These are phyloP conservation scores for Folsomia manolachei DNA, from an alignment of 2,888 invertebrate genomes.

Conservation along the genomic window DNA sequence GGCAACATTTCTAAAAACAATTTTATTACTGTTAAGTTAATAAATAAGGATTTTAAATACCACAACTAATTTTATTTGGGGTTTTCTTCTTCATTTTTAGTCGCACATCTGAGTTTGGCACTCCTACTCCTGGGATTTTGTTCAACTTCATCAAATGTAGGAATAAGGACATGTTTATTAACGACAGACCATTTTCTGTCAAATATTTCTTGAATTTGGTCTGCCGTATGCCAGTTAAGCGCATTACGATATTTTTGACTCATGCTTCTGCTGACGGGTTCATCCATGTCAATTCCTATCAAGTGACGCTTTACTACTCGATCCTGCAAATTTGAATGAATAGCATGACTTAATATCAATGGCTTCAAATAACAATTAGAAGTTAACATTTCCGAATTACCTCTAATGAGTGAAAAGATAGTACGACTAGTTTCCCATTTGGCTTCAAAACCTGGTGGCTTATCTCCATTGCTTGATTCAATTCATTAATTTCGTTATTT, in stretches of 20 bases:
- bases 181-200: conserved; percentile 72
- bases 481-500: conserved; percentile 92
- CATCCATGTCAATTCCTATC: conserved; percentile 70
- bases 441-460: conserved; percentile 72
- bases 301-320: conserved; percentile 88
- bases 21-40: background rate
- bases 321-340: too few relatives aligned
- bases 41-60: conserved; percentile 16
- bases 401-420: conserved; percentile 77
- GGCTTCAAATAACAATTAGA: background rate
- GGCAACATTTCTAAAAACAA: too few relatives aligned
- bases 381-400: conserved; percentile 28
- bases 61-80: background rate
- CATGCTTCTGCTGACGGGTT: conserved; percentile 65
- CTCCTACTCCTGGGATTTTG: conserved; percentile 82
- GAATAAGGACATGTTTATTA: conserved; percentile 75
- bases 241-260: conserved; percentile 71
- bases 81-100: conserved; percentile 56
- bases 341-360: too few relatives aligned
- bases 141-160: conserved; percentile 70
- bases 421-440: conserved; percentile 73
- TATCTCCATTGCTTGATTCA: conserved; percentile 80
- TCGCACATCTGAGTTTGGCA: conserved; percentile 80
- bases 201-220: conserved; percentile 63
- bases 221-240: conserved; percentile 61